These are phyloP conservation scores for Microplitis manilae DNA, from an alignment of 2,888 invertebrate species.

Conservation along the genomic window DNA sequence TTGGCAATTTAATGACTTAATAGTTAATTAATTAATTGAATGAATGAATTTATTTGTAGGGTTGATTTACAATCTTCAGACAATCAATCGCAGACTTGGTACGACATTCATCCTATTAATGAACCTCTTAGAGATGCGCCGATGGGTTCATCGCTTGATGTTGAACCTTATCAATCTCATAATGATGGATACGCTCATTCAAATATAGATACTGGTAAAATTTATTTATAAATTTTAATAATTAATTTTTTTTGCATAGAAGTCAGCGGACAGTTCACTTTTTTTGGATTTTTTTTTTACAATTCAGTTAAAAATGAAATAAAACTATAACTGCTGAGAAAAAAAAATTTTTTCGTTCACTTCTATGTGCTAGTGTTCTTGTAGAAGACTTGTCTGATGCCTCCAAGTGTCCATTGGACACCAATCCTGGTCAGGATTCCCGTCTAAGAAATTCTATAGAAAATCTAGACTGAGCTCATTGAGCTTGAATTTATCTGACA, in stretches of 20 bases:
- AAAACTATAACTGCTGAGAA: no score
- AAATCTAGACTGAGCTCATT: no score
- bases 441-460: no score
- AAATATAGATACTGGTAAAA: slow-evolving; percentile 19
- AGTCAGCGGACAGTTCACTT: no score
- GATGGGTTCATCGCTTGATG: slow-evolving; percentile 27
- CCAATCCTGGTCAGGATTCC: no score
- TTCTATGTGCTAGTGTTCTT: no score
- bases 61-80: slow-evolving; percentile 26
- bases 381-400: no score
- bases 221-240: not conserved
- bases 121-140: slow-evolving; percentile 5
- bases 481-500: not conserved
- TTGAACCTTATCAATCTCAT: slow-evolving; percentile 30
- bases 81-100: slow-evolving; percentile 19
- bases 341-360: no score
- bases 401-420: no score
- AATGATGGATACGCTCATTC: slow-evolving; percentile 5
- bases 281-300: no score
- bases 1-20: not conserved
- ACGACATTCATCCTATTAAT: not conserved
- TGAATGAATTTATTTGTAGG: not conserved
- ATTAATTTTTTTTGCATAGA: no score
- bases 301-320: no score
- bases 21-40: not conserved